phyloP scores from a whole-genome alignment of 2,113 vertebrate species.

The Hemichromis elongatus region DNA sequence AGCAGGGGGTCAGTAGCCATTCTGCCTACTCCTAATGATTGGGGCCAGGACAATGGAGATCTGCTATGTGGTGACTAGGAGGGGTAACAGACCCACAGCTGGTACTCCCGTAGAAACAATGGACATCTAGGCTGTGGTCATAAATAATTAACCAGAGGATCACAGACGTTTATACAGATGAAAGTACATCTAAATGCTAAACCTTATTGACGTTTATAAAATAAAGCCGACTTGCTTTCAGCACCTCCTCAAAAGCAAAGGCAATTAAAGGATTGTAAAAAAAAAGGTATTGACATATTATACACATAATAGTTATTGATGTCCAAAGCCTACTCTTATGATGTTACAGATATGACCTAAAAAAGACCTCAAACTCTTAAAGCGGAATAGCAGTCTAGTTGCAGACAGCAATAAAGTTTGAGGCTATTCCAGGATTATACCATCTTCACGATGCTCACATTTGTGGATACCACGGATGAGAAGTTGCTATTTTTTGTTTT shows the following conservation, averaged over 20 bases:
- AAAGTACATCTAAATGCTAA: neutral
- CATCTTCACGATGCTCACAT: neutral
- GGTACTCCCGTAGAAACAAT: conserved; percentile 4
- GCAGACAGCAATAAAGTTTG: neutral
- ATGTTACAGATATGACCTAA: neutral
- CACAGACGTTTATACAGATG: neutral
- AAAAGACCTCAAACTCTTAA: neutral
- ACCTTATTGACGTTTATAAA: neutral
- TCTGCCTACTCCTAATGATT: conserved; percentile 16
- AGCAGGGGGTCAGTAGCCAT: conserved; percentile 13
- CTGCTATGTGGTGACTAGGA: neutral
- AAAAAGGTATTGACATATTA: neutral
- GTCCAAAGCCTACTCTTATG: neutral
- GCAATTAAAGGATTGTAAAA: neutral
- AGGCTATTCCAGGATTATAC: neutral
- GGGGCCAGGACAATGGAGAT: neutral
- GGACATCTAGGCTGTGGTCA: neutral
- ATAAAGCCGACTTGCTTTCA: neutral
- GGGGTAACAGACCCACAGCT: conserved; percentile 14
- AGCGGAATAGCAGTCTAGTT: neutral
- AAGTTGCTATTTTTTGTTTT: neutral
- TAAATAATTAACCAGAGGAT: neutral
- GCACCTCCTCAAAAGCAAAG: neutral
- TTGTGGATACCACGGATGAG: neutral
- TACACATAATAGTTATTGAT: neutral